These are phyloP conservation scores for Lampris megalopsis DNA, from an alignment of 2,113 vertebrate genomes.

Conservation along the genomic window DNA sequence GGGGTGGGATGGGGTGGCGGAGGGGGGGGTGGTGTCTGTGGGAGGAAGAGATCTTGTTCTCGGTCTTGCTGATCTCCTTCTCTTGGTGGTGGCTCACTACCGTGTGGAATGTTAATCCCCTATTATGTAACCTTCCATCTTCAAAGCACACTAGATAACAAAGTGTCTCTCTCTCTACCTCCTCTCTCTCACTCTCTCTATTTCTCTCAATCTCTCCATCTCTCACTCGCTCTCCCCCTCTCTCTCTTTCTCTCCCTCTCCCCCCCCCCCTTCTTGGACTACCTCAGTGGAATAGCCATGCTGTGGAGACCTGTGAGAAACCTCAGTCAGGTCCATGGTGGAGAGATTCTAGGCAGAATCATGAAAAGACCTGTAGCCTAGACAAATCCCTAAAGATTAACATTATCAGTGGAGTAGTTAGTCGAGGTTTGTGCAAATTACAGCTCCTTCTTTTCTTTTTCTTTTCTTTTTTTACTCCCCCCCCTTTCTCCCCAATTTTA, in stretches of 20 bases:
- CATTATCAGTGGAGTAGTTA: background rate
- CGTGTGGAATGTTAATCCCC: conserved; percentile 79
- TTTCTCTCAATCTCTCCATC: too few species aligned
- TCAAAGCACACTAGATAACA: conserved; percentile 54
- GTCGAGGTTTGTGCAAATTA: background rate
- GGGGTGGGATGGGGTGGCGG: conserved; percentile 3
- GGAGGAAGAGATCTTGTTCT: conserved; percentile 71
- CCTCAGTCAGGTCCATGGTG: conserved; percentile 18
- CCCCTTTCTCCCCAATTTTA: too few species aligned
- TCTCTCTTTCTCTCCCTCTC: conserved; percentile 1
- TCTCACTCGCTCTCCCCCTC: background rate
- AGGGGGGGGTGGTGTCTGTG: conserved; percentile 56
- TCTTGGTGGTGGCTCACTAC: conserved; percentile 64
- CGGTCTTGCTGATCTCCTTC: conserved; percentile 75
- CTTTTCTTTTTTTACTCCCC: too few species aligned
- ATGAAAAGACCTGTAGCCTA: background rate
- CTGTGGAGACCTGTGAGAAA: background rate
- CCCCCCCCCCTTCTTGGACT: conserved; percentile 16
- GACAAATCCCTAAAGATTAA: conserved; percentile 16
- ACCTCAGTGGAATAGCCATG: conserved; percentile 57
- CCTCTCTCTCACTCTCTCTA: background rate
- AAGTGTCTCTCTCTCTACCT: conserved; percentile 3
- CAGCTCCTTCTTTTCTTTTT: background rate
- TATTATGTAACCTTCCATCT: conserved; percentile 75
- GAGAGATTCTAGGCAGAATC: background rate